These are phyloP conservation scores for Melanotus villosus DNA, from an alignment of 2,888 invertebrate genomes.

Conservation along the genomic window DNA sequence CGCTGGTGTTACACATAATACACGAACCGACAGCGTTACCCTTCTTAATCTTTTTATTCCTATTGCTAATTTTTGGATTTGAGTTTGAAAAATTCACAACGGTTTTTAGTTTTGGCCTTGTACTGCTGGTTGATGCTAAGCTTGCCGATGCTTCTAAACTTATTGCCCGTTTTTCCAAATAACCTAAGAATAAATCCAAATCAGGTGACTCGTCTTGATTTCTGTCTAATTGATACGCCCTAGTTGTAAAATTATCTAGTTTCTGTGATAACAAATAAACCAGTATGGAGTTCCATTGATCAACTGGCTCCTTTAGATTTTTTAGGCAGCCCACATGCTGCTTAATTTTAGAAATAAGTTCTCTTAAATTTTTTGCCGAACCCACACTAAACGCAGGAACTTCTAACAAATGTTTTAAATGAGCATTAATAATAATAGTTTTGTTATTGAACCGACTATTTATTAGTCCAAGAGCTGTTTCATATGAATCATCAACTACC, in stretches of 20 bases:
- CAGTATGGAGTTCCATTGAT: slow-evolving; percentile 33
- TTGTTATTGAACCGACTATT: slow-evolving; percentile 39
- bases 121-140: background rate
- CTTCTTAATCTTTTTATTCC: background rate
- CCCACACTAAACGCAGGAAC: slow-evolving; percentile 23
- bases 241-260: slow-evolving; percentile 33
- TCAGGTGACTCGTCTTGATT: slow-evolving; percentile 29
- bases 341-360: slow-evolving; percentile 37
- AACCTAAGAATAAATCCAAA: slow-evolving; percentile 30
- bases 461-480: slow-evolving; percentile 26
- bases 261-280: slow-evolving; percentile 36
- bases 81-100: background rate
- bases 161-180: slow-evolving; percentile 28
- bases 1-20: background rate
- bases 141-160: slow-evolving; percentile 23
- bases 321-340: slow-evolving; percentile 38
- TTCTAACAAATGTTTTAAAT: slow-evolving; percentile 37
- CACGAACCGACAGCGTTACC: background rate
- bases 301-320: too few species aligned
- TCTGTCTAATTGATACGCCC: slow-evolving; percentile 39
- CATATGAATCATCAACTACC: slow-evolving; percentile 32
- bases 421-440: slow-evolving; percentile 26
- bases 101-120: too few species aligned
- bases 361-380: slow-evolving; percentile 17
- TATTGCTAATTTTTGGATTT: background rate